Percentiles rank a stretch among this genome's conserved stretches.
These are phyloP conservation scores for Harpagus bidentatus DNA, from an alignment of 2,113 vertebrate genomes.

Conservation along the genomic window DNA sequence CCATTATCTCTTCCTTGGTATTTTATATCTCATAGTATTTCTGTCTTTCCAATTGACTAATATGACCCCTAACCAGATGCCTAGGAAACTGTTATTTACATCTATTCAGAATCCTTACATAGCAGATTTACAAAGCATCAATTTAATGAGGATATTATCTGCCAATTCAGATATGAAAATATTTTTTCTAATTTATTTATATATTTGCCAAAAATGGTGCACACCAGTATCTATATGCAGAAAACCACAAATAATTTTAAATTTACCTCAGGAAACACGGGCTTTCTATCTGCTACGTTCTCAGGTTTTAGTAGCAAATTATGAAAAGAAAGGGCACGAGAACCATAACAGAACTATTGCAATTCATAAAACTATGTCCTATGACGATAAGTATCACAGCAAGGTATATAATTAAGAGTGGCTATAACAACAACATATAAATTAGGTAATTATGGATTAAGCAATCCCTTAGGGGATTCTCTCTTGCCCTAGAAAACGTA, in stretches of 20 bases:
- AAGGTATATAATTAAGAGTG: conserved; percentile 48
- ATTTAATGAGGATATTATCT: not conserved
- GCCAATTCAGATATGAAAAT: not conserved
- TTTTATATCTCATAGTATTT: not conserved
- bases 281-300: not conserved
- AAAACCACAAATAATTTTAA: not conserved
- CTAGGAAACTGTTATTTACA: not conserved
- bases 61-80: not conserved
- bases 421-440: conserved; percentile 48
- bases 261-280: not conserved
- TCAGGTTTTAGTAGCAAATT: not conserved
- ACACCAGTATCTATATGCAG: not conserved
- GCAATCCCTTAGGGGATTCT: conserved; percentile 16
- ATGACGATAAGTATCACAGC: conserved; percentile 18
- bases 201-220: not conserved
- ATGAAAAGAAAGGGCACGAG: not conserved
- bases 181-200: not conserved
- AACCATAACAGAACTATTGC: not conserved
- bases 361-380: not conserved
- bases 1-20: not conserved
- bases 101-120: not conserved
- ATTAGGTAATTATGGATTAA: conserved; percentile 63
- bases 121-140: not conserved
- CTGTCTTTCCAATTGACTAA: not conserved
- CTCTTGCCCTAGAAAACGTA: not conserved